Base-by-base conservation (phyloP, 1,140 invertebrate genomes). In the Campoletis sonorensis region DNA sequence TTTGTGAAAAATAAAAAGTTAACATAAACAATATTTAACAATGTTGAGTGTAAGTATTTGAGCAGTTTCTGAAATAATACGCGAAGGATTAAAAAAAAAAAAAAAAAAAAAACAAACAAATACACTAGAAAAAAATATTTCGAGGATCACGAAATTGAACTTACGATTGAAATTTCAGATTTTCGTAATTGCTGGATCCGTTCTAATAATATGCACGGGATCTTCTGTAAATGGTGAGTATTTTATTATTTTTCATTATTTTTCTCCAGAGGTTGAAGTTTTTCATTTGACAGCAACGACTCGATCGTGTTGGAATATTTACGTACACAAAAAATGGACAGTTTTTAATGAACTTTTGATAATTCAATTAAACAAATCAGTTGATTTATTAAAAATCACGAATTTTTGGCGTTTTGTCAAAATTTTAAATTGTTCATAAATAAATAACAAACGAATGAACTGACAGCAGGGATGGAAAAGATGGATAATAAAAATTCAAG, bases 211-310 rank as follows among this genome's bases (percentile, higher is more conserved):
- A 27, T 79, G 72, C 30, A 83, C 81, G 8, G 86, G 86, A 30
- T 40, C 84, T 45, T 68, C 83, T 30, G 51, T 84, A 8, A 85
- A 77, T 40, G 82, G 88, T 89, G 87, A 40, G 88, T 85, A 80
- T 23, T 45, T 45, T 45, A 10, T 45, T 68, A 70, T 18, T 58
- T 76, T 54, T 27, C 18, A 54, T n/a, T n/a, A n/a, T n/a, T n/a
- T n/a, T n/a, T n/a, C 18, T 58, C 21, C 16, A 58, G 1, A 58
- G 16, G 5, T 45, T 13, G 8, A 45, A n/a, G 16, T 21, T 58
- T 21, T 23, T 58, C 18, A 10, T 58, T 58, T 58, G 11, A 45
- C 40, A 45, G 13, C 40, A 1, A 45, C 5, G 13, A 45, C 1
- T 45, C 40, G 40, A 45, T 45, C 3, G 11, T 45, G 5, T 4